phyloP scores from a whole-genome alignment of 2,113 vertebrate species.

The Myiozetetes cayanensis region DNA sequence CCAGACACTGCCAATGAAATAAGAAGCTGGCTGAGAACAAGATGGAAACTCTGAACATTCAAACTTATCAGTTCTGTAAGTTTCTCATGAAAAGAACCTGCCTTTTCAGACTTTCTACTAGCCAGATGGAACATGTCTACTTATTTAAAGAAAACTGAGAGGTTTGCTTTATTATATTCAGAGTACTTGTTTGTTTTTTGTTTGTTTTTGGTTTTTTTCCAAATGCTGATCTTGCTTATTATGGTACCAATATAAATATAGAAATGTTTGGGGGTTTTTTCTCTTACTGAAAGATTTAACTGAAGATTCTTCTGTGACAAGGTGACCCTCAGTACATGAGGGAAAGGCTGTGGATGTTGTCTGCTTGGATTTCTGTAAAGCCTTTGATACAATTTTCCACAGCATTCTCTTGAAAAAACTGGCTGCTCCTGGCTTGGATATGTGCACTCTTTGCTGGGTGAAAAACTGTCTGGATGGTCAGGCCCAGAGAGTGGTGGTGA shows the following conservation, averaged over 20 bases:
- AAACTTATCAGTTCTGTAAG: neutral
- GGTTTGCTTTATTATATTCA: neutral
- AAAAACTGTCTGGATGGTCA: neutral
- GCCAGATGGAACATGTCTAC: neutral
- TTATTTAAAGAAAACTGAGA: neutral
- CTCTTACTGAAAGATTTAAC: neutral
- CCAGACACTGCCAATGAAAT: constrained; percentile 18
- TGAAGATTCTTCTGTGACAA: neutral
- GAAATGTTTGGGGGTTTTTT: neutral
- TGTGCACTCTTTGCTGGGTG: neutral
- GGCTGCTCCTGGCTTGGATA: neutral
- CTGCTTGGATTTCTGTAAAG: neutral
- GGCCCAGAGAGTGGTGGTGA: neutral
- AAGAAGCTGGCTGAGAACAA: constrained; percentile 7
- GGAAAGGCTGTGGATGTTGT: neutral
- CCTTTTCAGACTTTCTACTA: neutral
- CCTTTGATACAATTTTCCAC: neutral
- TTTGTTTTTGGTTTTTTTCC: no score
- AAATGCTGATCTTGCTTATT: neutral
- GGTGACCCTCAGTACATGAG: neutral
- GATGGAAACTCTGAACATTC: neutral
- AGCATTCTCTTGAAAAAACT: neutral
- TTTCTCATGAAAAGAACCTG: neutral
- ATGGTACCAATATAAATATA: neutral
- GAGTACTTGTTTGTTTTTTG: neutral